Base-by-base conservation (phyloP, 2,113 vertebrate genomes). In the Tenebrosternarchus preto region DNA sequence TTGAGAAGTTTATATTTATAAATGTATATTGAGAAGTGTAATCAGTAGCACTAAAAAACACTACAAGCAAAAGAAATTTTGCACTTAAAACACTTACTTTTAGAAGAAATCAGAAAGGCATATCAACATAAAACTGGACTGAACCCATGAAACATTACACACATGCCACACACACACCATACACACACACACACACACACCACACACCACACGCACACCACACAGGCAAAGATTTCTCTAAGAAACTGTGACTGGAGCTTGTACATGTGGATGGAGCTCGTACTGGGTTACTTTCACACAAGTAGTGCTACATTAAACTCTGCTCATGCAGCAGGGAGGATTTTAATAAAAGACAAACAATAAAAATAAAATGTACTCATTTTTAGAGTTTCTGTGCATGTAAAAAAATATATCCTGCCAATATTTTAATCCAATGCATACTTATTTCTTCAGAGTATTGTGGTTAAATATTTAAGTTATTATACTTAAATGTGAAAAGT, bases 351-450 rank as follows among this genome's bases (percentile, higher is more conserved):
- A 50, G 53, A 33, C 0, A 53, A 57, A 29, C 22, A 11, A 1
- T 12, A 60, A 76, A 76, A 76, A 46, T 46, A 76, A 76, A 20
- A 29, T 63, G 8, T 29, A 29, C 31, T 17, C 29, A 29, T 15
- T 29, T 29, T 15, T 22, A n/a, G 60, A 63, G 2, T 29, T 61
- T 27, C 2, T 64, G 43, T 55, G 39, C 24, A 66, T 31, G 39
- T 64, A 76, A 66, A 76, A 66, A 76, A 50, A 66, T 76, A 75
- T n/a, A 76, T 76, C n/a, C 22, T 66, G 25, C 60, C n/a, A 53
- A 76, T 76, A 55, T 31, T 70, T 5, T 29, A n/a, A 29, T 24
- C 43, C 0, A 50, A 50, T 50, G 43, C 15, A 50, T 50, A 50
- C 43, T 33, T 5, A 66, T 16, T 31, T 66, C 63, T 66, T 29